Conservation (phyloP, 2,113 vertebrate species). For the Gymnarchus niloticus region DNA sequence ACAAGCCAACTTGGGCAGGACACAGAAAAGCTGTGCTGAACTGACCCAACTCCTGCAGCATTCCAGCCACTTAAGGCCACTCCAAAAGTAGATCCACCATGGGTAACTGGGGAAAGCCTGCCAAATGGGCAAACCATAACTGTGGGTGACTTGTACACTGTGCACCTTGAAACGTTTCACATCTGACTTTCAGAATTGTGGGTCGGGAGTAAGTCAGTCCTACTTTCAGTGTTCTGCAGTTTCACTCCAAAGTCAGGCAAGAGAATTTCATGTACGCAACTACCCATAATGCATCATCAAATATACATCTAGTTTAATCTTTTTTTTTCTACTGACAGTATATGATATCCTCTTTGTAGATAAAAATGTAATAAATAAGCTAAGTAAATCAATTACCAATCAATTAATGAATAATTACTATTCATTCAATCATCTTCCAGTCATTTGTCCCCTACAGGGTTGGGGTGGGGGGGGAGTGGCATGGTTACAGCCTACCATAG, state of each 20-base stretch:
- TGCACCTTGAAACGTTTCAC: not conserved
- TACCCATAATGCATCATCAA: not conserved
- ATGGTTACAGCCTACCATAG: too few relatives aligned
- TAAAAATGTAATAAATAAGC: not conserved
- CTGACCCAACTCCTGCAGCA: not conserved
- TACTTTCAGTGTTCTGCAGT: not conserved
- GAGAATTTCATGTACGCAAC: not conserved
- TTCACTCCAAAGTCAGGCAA: not conserved
- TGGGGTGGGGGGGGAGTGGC: not conserved
- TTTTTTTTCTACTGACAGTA: not conserved
- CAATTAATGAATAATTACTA: too few relatives aligned
- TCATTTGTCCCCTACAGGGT: not conserved
- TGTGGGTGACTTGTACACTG: too few relatives aligned
- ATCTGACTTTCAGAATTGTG: not conserved
- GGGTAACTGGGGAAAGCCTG: not conserved
- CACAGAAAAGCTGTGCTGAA: constrained; percentile 10
- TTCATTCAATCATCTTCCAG: not conserved
- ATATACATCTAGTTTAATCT: not conserved
- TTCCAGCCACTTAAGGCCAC: not conserved
- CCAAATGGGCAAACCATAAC: not conserved
- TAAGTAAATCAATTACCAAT: not conserved
- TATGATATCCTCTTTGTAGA: not conserved
- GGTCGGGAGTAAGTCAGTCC: not conserved
- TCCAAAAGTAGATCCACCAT: not conserved
- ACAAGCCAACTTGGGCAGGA: constrained; percentile 33